Conservation (phyloP, 2,888 invertebrate genomes). For the Lithodes maja region DNA sequence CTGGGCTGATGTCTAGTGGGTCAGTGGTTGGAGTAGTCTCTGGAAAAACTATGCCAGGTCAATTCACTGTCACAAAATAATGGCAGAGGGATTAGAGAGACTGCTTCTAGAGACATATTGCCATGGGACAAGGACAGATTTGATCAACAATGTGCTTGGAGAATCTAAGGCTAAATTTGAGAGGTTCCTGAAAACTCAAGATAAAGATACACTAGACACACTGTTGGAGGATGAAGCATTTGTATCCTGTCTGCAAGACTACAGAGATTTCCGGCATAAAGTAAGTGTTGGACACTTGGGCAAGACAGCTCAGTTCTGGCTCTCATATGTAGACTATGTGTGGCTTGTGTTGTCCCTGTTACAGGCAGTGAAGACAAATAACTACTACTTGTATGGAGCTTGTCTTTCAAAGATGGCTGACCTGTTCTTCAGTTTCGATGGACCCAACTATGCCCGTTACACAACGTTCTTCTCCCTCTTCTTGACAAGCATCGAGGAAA, state of each 20-base stretch:
- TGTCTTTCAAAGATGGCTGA: not conserved
- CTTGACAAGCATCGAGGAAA: not conserved
- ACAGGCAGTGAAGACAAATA: not conserved
- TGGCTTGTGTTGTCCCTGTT: not conserved
- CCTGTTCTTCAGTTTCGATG: not conserved
- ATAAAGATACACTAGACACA: not conserved
- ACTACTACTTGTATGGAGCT: not conserved
- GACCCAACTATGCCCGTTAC: not conserved
- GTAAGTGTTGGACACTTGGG: not conserved
- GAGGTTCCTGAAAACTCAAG: not conserved
- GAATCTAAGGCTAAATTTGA: not conserved
- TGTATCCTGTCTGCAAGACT: not conserved
- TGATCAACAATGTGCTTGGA: not conserved
- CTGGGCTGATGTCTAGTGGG: not conserved
- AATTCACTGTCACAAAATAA: slow-evolving; percentile 10
- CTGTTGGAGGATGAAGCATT: not conserved
- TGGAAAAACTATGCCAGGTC: slow-evolving; percentile 15
- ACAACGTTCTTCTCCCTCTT: not conserved
- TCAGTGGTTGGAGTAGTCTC: not conserved
- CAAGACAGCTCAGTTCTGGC: slow-evolving; percentile 3
- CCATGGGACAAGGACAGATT: not conserved
- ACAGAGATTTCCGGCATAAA: not conserved
- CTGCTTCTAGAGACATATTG: not conserved
- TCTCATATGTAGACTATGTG: not conserved
- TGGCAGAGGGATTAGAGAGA: slow-evolving; percentile 12